Evolutionary conservation across 2,797 vertebrate species (phyloP), one percentile per base, ranked within the genome.

Genomic region (Anomalospiza imberbis): DNA sequence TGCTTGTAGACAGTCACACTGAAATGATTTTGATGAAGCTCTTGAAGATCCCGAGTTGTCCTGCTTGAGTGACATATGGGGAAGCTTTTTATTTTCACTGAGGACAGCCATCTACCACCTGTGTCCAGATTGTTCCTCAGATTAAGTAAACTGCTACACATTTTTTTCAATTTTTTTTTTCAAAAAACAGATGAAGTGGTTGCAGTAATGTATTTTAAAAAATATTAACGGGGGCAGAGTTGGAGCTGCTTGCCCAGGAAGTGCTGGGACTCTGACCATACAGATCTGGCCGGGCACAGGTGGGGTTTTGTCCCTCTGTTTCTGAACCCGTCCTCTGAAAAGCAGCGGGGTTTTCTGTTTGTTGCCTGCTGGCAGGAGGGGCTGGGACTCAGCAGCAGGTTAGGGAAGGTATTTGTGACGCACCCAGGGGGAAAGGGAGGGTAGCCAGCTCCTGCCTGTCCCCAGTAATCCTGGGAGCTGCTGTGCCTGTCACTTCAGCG

Each of bases 181-280:
- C 18, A 24, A 55, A 26, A 73, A 60, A 11, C n/a, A 14, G 22
- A 24, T 28, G 9, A 58, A 67, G 12, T 17, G 54, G 20, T 60
- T 74, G 15, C 24, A 88, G 4, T 12, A 53, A 42, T 11, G 9
- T 45, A 10, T 66, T 74, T 85, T 38, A 12, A 12, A 51, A 38
- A 11, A 4, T 16, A 17, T 8, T 1, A 5, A 20, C 0, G 1
- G 34, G 36, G 29, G 19, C 32, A 63, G 58, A 34, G 12, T 11
- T 32, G 38, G n/a, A 73, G 47, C 25, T 0, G 0, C 50, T 79
- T 70, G 32, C 40, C 50, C 3, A 0, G 42, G 12, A 45, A 7
- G 18, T 4, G 18, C 2, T 60, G 57, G 57, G 42, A 4, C 17
- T 34, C 28, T 0, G 2, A 0, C 6, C 20, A 21, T 12, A 4